Conservation (phyloP, 2,888 invertebrate genomes). For the Euzophera pinguis region DNA sequence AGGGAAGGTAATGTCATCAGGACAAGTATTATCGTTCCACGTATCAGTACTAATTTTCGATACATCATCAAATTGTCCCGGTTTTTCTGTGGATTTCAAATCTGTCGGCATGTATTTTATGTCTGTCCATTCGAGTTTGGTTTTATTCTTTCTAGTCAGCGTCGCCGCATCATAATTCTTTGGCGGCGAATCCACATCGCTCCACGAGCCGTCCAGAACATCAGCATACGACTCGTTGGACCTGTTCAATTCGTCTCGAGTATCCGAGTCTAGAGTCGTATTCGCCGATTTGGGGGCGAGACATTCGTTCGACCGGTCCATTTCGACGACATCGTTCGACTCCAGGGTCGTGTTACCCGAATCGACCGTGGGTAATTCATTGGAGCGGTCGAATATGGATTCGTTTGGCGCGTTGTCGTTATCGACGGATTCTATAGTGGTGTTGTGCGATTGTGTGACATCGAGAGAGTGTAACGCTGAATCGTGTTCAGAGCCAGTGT, state of each 20-base stretch:
- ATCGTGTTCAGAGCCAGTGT: conserved; percentile 61
- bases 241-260: conserved; percentile 55
- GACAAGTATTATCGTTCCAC: conserved; percentile 90
- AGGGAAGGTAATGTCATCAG: conserved; percentile 89
- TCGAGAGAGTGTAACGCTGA: conserved; percentile 39
- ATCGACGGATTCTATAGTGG: neutral
- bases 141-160: conserved; percentile 34
- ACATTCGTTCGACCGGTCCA: conserved; percentile 67
- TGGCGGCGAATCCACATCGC: conserved; percentile 36
- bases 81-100: neutral
- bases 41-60: conserved; percentile 74
- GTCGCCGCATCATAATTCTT: conserved; percentile 22
- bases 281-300: conserved; percentile 58
- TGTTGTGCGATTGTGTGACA: conserved; percentile 2
- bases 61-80: neutral
- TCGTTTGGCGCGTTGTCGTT: conserved; percentile 13
- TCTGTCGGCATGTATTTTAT: conserved; percentile 35
- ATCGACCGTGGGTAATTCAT: conserved; percentile 33
- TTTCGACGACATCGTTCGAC: conserved; percentile 30
- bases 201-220: conserved; percentile 63
- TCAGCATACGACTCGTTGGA: conserved; percentile 75
- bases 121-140: conserved; percentile 54
- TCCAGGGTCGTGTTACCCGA: conserved; percentile 37
- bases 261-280: conserved; percentile 57
- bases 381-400: conserved; percentile 27